Percentiles rank a stretch among this genome's conserved stretches.
These are phyloP conservation scores for Bos javanicus DNA, from an alignment of 2,113 vertebrate genomes.

Conservation along the genomic window DNA sequence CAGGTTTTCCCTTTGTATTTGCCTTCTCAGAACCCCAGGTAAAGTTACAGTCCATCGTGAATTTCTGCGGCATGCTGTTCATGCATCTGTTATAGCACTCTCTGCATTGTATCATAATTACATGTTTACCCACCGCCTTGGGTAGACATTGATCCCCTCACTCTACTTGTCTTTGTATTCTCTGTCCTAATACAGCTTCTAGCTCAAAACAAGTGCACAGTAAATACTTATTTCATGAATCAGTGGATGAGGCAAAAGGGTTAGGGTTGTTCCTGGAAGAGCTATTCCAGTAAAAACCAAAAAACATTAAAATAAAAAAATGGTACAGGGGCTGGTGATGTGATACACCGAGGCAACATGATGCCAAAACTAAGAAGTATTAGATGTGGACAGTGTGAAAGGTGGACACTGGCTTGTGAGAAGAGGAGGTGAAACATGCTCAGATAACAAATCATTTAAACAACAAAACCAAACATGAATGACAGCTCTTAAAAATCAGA, in stretches of 20 bases:
- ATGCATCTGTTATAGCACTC: not conserved
- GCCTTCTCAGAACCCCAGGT: not conserved
- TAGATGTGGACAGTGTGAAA: not conserved
- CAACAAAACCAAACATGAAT: not conserved
- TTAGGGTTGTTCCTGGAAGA: not conserved
- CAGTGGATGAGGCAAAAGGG: not conserved
- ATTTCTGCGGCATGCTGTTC: not conserved
- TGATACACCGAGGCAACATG: fast-evolving
- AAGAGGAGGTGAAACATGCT: not conserved
- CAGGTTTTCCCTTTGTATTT: not conserved
- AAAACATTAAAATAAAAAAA: not conserved
- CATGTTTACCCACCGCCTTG: not conserved
- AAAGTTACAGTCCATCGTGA: not conserved
- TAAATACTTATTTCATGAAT: not conserved
- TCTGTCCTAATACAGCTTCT: not conserved
- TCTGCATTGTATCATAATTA: not conserved
- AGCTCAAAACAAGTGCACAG: not conserved
- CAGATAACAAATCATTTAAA: not conserved
- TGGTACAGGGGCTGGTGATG: not conserved
- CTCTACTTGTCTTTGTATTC: not conserved
- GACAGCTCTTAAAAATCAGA: not conserved
- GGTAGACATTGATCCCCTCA: not conserved
- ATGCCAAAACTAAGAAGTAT: not conserved
- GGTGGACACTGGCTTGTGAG: not conserved
- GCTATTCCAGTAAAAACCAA: not conserved